Percentiles rank a stretch among this genome's conserved stretches.
Conservation (phyloP, 2,797 vertebrate species). For the Protosalanx chinensis region DNA sequence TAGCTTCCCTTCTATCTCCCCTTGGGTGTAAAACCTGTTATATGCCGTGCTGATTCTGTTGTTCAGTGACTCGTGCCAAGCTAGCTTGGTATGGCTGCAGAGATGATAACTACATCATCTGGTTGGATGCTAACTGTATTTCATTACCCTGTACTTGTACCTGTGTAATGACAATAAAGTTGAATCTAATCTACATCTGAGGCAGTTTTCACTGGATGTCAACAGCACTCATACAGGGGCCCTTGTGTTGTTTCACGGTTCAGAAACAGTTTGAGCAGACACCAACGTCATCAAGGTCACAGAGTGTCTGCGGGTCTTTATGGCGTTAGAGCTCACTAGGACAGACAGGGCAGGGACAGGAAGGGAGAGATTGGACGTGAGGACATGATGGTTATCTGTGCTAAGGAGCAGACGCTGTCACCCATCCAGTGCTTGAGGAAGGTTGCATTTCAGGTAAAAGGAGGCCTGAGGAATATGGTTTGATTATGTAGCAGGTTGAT, state of each 20-base stretch:
- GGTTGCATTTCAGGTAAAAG: no score
- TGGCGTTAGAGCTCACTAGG: neutral
- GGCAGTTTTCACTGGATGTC: neutral
- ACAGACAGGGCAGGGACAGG: slow-evolving; percentile 4
- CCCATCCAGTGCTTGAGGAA: no score
- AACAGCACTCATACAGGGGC: no score
- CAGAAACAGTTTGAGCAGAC: neutral
- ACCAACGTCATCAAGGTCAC: neutral
- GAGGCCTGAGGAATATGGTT: no score
- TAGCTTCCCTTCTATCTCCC: neutral
- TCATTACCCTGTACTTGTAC: no score
- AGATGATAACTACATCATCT: neutral
- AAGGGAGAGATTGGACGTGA: neutral
- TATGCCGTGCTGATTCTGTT: slow-evolving; percentile 1
- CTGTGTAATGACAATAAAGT: no score
- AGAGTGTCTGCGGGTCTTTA: neutral
- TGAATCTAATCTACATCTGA: no score
- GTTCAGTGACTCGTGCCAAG: neutral
- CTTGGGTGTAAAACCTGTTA: slow-evolving; percentile 4
- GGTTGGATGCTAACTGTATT: no score
- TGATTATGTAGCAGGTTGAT: no score
- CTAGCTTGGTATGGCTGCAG: neutral
- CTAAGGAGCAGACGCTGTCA: no score
- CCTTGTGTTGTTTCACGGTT: slow-evolving; percentile 5
- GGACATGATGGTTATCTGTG: neutral